These are phyloP conservation scores for Xenopus petersii DNA, from an alignment of 2,797 vertebrate genomes.

Conservation along the genomic window DNA sequence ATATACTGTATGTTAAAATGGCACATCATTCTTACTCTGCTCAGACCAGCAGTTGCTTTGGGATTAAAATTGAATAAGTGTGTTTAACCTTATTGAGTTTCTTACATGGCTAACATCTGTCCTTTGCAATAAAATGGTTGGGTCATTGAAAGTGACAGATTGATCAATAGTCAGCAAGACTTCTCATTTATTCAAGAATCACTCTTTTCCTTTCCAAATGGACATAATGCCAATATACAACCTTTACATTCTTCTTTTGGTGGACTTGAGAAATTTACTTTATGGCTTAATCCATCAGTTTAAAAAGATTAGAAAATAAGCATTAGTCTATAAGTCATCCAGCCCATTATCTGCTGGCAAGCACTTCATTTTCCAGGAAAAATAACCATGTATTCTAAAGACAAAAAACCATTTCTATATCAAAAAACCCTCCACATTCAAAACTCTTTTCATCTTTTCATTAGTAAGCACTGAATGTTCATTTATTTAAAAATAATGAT, in stretches of 20 bases:
- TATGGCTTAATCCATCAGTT: conserved; percentile 28
- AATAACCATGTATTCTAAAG: not conserved
- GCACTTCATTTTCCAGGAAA: not conserved
- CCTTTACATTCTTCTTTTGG: conserved; percentile 1
- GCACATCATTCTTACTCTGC: conserved; percentile 20
- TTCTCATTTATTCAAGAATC: conserved; percentile 42
- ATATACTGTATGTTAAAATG: conserved; percentile 14
- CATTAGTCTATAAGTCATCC: not conserved
- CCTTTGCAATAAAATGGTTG: conserved; percentile 34
- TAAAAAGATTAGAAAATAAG: conserved; percentile 2
- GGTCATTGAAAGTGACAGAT: conserved; percentile 31
- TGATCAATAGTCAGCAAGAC: conserved; percentile 44
- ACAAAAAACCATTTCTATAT: not conserved
- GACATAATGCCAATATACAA: conserved; percentile 30
- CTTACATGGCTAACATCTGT: conserved; percentile 19
- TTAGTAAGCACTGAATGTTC: not conserved
- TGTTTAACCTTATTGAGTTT: conserved; percentile 26
- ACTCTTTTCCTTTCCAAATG: conserved; percentile 33
- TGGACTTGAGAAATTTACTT: conserved; percentile 25
- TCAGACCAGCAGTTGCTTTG: conserved; percentile 2
- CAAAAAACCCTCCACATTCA: not conserved
- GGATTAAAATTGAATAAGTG: conserved; percentile 40
- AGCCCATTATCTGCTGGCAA: not conserved
- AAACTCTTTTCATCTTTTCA: not conserved
- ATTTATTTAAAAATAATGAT: not conserved